Conservation (phyloP, 2,113 vertebrate genomes). For the Taurulus bubalis region DNA sequence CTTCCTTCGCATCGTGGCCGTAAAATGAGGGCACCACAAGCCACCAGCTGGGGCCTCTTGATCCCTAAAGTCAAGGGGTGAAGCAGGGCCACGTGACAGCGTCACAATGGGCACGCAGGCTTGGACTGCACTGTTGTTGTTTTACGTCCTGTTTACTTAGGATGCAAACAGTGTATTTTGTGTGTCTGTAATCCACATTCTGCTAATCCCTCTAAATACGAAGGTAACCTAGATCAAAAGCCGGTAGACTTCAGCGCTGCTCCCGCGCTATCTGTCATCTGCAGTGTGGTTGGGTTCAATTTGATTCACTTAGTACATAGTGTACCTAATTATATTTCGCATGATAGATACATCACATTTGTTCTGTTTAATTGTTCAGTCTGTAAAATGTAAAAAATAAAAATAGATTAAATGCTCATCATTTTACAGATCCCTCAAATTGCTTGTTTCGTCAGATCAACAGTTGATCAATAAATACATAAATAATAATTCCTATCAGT, state of each 20-base stretch:
- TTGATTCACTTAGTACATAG: constrained; percentile 1
- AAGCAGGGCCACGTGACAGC: constrained; percentile 35
- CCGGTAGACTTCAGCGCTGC: constrained; percentile 53
- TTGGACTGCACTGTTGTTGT: constrained; percentile 31
- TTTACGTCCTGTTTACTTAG: constrained; percentile 24
- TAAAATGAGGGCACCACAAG: constrained; percentile 50
- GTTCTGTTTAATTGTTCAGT: neutral
- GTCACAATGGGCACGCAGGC: constrained; percentile 21
- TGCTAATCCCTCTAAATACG: constrained; percentile 78
- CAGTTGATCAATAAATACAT: neutral
- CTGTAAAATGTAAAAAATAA: neutral
- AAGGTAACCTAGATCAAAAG: constrained; percentile 81
- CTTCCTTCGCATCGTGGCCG: constrained; percentile 19
- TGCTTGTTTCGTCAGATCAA: neutral
- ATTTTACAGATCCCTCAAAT: neutral
- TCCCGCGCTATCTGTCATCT: constrained; percentile 37
- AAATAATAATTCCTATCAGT: neutral
- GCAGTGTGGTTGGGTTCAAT: neutral
- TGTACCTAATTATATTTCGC: neutral
- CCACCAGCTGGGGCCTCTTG: constrained; percentile 65
- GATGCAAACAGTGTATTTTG: constrained; percentile 57
- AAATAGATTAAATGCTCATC: neutral
- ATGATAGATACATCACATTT: neutral
- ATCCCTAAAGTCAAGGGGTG: constrained; percentile 48
- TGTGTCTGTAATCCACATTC: constrained; percentile 71